phyloP scores from a whole-genome alignment of 2,888 invertebrate genomes.

The Scaptodrosophila latifasciaeformis region DNA sequence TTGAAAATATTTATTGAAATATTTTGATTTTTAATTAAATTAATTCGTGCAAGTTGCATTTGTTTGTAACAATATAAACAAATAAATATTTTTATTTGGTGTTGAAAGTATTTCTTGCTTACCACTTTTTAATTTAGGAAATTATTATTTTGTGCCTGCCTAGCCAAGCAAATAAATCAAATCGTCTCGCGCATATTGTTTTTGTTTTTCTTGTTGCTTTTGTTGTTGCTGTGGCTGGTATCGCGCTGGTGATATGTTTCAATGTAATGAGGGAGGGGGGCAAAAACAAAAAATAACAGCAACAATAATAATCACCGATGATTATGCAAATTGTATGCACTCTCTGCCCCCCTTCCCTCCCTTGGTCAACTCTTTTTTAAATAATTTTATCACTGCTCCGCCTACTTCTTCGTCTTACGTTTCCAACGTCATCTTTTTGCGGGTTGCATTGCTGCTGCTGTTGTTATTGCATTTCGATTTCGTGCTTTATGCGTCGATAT shows the following conservation, averaged over 20 bases:
- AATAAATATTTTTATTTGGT: conserved; percentile 50
- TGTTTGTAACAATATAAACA: too few relatives aligned
- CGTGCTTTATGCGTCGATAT: conserved; percentile 47
- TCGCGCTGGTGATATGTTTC: conserved; percentile 56
- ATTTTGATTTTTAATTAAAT: conserved; percentile 49
- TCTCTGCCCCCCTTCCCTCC: conserved; percentile 10
- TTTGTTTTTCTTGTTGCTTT: too few relatives aligned
- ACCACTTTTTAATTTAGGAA: conserved; percentile 62
- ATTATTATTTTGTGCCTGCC: conserved; percentile 50
- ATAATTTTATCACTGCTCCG: not conserved
- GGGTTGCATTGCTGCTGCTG: not conserved
- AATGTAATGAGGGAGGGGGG: conserved; percentile 55
- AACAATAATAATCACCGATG: conserved; percentile 26
- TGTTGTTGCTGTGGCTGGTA: conserved; percentile 3
- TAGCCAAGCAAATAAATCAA: conserved; percentile 64
- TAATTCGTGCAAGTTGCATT: conserved; percentile 44
- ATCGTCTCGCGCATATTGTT: conserved; percentile 41
- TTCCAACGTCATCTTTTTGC: too few relatives aligned
- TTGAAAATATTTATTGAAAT: conserved; percentile 27
- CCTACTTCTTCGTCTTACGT: conserved; percentile 24
- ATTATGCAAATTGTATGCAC: conserved; percentile 57
- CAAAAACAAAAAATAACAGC: conserved; percentile 36
- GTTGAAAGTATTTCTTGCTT: conserved; percentile 62
- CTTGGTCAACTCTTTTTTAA: not conserved
- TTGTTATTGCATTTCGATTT: conserved; percentile 17